Base-by-base conservation (phyloP, 2,888 invertebrate genomes). In the Ichneumoninae sp. region DNA sequence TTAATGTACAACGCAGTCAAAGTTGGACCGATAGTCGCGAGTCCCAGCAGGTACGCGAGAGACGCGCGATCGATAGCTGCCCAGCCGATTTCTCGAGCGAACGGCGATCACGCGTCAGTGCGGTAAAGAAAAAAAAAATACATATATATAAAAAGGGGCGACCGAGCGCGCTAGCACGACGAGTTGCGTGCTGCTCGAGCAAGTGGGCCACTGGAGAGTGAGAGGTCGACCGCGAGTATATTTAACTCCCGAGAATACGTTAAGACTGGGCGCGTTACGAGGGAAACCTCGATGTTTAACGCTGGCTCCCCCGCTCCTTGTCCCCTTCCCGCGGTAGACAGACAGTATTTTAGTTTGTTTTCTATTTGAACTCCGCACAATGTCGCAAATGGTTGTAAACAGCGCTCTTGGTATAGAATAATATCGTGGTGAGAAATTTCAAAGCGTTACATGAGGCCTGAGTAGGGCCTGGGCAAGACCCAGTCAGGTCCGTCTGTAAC, bases 191-290 rank as follows among this genome's bases (percentile, higher is more conserved):
- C 33, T 75, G 83, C 50, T 68, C 81, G 85, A 89, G 88, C 88
- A 91, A 91, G 90, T 91, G 89, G 91, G 90, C 89, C 91, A 91
- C 88, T 87, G 89, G 89, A 89, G 90, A 90, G 90, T 85, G 89
- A 89, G 90, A 89, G 90, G 87, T 85, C 85, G 85, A 74, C 74
- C 69, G 74, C 69, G 75, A 68, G 71, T 82, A 86, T 86, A 83
- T 86, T 81, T 86, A 86, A 81, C 83, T 83, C 66, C 44, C 50
- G 68, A 76, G 70, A 70, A 70, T 40, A 66, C 66, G 50, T 40
- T 44, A 54, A 76, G 65, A 66, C 66, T 66, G 52, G 65, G n/a
- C 6, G 26, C 76, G 66, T 13, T 33, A 40, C 26, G 26, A 63
- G 71, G 71, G 70, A 57, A 71, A 71, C 65, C 71, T 52, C 76